A percentile compares a stretch with the other conserved stretches of the same genome.
Evolutionary conservation across 2,113 vertebrate species (phyloP).

Genomic region (Vimba vimba): DNA sequence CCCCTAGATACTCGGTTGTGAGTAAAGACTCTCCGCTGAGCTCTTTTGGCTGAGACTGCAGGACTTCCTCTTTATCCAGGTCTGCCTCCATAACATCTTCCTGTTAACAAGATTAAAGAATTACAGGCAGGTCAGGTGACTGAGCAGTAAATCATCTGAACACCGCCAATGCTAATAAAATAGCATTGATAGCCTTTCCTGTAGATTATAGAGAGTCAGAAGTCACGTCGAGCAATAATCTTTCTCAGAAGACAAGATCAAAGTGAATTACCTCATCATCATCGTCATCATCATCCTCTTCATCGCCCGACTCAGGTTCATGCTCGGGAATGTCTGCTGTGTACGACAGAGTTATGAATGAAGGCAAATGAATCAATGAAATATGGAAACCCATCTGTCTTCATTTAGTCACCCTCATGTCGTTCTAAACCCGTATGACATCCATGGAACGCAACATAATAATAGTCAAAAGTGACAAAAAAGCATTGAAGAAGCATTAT

Average conservation of each 20-base stretch:
- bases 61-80: slow-evolving; percentile 88
- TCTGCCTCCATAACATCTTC: slow-evolving; percentile 87
- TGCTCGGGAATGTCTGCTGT: slow-evolving; percentile 81
- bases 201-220: background rate
- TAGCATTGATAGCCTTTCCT: background rate
- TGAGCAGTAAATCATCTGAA: background rate
- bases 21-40: slow-evolving; percentile 92
- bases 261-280: slow-evolving; percentile 76
- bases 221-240: background rate
- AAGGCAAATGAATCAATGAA: background rate
- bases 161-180: background rate
- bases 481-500: too few relatives aligned
- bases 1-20: slow-evolving; percentile 93
- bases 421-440: too few relatives aligned
- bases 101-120: slow-evolving; percentile 65
- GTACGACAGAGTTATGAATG: slow-evolving; percentile 39
- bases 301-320: slow-evolving; percentile 86
- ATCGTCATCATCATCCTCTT: slow-evolving; percentile 90
- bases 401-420: too few relatives aligned
- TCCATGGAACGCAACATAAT: too few relatives aligned
- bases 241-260: background rate
- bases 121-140: background rate
- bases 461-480: too few relatives aligned
- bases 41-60: slow-evolving; percentile 87
- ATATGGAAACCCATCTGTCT: background rate